A percentile compares a stretch with the other conserved stretches of the same genome.
Conservation (phyloP, 1,140 invertebrate genomes). For the Zaprionus vittiger region DNA sequence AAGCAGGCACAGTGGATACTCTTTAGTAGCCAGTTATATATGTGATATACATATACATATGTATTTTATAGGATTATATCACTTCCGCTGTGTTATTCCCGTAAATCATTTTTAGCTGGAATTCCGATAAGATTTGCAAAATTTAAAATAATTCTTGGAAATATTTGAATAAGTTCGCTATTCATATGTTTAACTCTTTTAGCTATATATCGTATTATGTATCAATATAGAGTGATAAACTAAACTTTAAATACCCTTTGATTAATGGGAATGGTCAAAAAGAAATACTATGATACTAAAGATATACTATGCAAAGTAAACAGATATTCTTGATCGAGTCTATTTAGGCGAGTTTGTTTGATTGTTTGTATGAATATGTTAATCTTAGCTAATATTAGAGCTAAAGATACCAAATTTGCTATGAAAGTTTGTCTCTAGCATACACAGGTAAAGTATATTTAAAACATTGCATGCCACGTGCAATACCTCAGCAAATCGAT, state of each 20-base stretch:
- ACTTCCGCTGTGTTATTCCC: background rate
- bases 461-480: background rate
- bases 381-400: background rate
- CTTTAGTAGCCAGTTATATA: background rate
- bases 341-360: background rate
- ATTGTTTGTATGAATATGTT: background rate
- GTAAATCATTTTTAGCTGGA: background rate
- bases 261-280: too few relatives aligned
- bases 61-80: slow-evolving; percentile 3
- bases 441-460: background rate
- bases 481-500: too few relatives aligned
- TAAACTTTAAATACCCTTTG: too few relatives aligned
- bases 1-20: background rate
- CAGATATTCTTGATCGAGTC: too few relatives aligned
- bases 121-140: background rate
- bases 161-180: background rate
- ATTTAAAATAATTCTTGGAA: background rate
- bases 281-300: too few relatives aligned
- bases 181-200: background rate
- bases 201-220: too few relatives aligned
- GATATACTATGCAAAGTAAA: too few relatives aligned
- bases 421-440: rapidly evolving
- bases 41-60: background rate
- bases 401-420: background rate
- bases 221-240: too few relatives aligned